Base-by-base conservation (phyloP, 1,140 invertebrate species). In the Metopolophium dirhodum region DNA sequence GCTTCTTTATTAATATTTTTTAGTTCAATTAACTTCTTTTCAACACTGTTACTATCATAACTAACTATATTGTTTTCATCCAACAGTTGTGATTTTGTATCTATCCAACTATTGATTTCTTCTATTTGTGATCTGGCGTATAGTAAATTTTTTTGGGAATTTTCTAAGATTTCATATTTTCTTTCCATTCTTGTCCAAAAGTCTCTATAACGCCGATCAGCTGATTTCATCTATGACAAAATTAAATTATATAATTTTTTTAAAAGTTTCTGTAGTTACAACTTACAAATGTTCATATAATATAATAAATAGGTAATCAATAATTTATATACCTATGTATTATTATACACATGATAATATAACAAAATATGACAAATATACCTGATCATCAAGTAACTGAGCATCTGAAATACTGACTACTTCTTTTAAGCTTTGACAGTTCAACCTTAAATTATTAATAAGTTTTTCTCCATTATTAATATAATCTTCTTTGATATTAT, bases 321-420 rank as follows among this genome's bases (percentile, higher is more conserved):
- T 54, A 23, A 22, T 54, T 54, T 4, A 54, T 54, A 54, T 54
- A 3, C 41, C 41, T 41, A 54, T 22, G 51, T 54, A 54, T 54
- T 54, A 54, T 54, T 54, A 54, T 54, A 23, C 9, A 20, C 18
- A 51, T 49, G 30, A 51, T 35, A 30, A 35, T 7, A 87, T 51
- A 22, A 30, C 11, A 51, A 18, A 88, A 8, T 88, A 20, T 68
- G 23, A 45, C 2, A 8, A 94, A 95, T 94, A 95, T 89, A 96
- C 96, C 96, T 98, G 97, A 95, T 99, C 98, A 95, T 99, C 98
- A 37, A 99, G 97, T 95, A 99, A 98, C 94, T 99, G 98, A 0
- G 97, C 97, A 95, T 99, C 98, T 82, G 98, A 95, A 95, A 97
- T 98, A 95, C 97, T 98, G 4, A 98, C 97, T 61, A 98, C 96